Base-by-base conservation (phyloP, 2,888 invertebrate species). In the Hartigia nigra region DNA sequence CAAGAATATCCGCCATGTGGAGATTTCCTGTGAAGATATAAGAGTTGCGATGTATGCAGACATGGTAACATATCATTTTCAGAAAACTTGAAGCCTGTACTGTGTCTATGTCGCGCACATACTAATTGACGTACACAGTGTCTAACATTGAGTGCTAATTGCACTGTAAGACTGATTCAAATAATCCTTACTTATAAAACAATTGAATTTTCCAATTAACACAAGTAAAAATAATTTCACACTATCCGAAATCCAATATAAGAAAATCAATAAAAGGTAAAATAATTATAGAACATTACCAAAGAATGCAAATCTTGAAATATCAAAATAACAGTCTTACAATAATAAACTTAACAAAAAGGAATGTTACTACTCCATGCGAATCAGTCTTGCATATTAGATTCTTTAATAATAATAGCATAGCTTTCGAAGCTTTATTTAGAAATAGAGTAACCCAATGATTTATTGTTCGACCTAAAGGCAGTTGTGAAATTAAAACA, bases 11-110 rank as follows among this genome's bases (percentile, higher is more conserved):
- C 96, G 97, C 78, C 98, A 98, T 92, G 95, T 95, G 72, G 96
- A 96, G 92, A 97, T 99, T 89, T 97, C 98, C 0, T 96, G 96
- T 83, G 96, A 98, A 90, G 99, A 99, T 91, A 97, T 99, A 89
- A 96, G 97, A 93, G 98, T 99, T 78, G 98, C 99, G 76, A 98
- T 99, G 97, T 98, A 97, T 91, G 99, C 98, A 78, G 99, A 99
- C 91, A 98, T 98, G 95, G 98, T 98, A 92, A 91, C 80, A 81
- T 79, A 85, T 83, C 79, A 81, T 84, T 84, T 86, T 84, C 74
- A 81, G 76, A 81, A 83, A 78, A 77, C 77, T 83, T 82, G 75
- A 80, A 82, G 82, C 82, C 82, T 83, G 81, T 81, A 78, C 76
- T 83, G 78, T 82, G 79, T 82, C 77, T 85, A 80, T 84, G 78